A percentile compares a stretch with the other conserved stretches of the same genome.
phyloP scores from a whole-genome alignment of 2,888 invertebrate species.

The Lysandra coridon region DNA sequence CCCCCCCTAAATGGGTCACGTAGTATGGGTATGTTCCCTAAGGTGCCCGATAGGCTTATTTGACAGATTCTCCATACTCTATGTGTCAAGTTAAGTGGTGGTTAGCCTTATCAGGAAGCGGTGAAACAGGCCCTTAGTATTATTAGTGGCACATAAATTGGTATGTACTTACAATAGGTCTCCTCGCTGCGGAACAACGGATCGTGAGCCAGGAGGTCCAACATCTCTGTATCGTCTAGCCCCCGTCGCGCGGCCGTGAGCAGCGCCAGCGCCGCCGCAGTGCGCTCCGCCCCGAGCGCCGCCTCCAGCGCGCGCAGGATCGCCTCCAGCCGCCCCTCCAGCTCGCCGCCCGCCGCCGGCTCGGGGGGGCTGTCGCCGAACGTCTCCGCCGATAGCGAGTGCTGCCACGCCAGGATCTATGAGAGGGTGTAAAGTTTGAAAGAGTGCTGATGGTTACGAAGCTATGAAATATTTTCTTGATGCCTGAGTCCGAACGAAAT shows the following conservation, averaged over 20 bases:
- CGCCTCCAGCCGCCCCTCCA: slow-evolving; percentile 82
- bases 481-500: too few relatives aligned
- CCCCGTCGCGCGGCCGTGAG: slow-evolving; percentile 88
- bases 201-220: slow-evolving; percentile 84
- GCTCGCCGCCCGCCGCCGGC: slow-evolving; percentile 66
- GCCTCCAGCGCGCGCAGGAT: slow-evolving; percentile 86
- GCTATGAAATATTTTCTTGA: too few relatives aligned
- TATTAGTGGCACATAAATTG: too few relatives aligned
- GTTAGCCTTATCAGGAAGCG: too few relatives aligned
- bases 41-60: too few relatives aligned
- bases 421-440: too few relatives aligned
- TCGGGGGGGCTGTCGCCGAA: slow-evolving; percentile 50
- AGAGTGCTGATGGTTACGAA: too few relatives aligned
- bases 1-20: too few relatives aligned
- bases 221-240: slow-evolving; percentile 89
- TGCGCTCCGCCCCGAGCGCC: slow-evolving; percentile 83
- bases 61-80: too few relatives aligned
- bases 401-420: slow-evolving; percentile 70
- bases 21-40: too few relatives aligned
- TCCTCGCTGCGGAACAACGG: slow-evolving; percentile 82
- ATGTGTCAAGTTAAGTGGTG: too few relatives aligned
- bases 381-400: slow-evolving; percentile 73
- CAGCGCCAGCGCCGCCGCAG: slow-evolving; percentile 85
- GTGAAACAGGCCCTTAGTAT: too few relatives aligned
- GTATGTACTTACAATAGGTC: slow-evolving; percentile 79